Percentiles rank a stretch among this genome's conserved stretches.
phyloP scores from a whole-genome alignment of 2,888 invertebrate genomes.

The Tenthredo mesomela region DNA sequence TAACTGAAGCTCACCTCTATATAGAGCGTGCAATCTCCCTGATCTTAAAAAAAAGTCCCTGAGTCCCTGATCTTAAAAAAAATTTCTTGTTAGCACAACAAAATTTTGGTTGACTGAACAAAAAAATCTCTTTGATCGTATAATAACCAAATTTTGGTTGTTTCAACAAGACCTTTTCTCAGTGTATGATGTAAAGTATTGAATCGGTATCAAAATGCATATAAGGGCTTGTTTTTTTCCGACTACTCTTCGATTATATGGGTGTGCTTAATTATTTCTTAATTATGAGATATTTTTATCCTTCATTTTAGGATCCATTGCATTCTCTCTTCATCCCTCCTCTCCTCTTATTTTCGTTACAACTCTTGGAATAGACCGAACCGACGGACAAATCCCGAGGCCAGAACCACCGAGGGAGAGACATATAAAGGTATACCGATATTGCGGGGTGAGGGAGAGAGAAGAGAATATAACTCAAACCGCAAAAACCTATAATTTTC shows the following conservation, averaged over 20 bases:
- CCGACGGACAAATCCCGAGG: constrained; percentile 24
- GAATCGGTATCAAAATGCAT: neutral
- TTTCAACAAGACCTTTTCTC: too few relatives aligned
- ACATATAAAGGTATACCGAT: constrained; percentile 55
- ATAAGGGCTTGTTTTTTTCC: neutral
- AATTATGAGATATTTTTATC: constrained; percentile 19
- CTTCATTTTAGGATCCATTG: constrained; percentile 14
- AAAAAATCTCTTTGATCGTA: too few relatives aligned
- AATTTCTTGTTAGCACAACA: too few relatives aligned
- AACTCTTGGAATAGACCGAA: neutral
- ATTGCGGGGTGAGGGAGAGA: constrained; percentile 62
- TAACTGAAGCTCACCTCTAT: too few relatives aligned
- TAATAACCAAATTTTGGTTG: too few relatives aligned
- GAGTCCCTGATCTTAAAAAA: too few relatives aligned
- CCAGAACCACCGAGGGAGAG: constrained; percentile 54
- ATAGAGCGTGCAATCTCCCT: too few relatives aligned
- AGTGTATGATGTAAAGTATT: neutral
- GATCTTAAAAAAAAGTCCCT: too few relatives aligned
- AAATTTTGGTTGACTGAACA: too few relatives aligned
- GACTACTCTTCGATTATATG: neutral
- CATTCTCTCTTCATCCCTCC: constrained; percentile 54
- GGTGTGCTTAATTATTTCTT: constrained; percentile 16
- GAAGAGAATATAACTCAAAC: constrained; percentile 72
- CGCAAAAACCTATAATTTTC: constrained; percentile 76
- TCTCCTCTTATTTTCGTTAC: constrained; percentile 41